Conservation (phyloP, 1,140 invertebrate genomes). For the Sitodiplosis mosellana region DNA sequence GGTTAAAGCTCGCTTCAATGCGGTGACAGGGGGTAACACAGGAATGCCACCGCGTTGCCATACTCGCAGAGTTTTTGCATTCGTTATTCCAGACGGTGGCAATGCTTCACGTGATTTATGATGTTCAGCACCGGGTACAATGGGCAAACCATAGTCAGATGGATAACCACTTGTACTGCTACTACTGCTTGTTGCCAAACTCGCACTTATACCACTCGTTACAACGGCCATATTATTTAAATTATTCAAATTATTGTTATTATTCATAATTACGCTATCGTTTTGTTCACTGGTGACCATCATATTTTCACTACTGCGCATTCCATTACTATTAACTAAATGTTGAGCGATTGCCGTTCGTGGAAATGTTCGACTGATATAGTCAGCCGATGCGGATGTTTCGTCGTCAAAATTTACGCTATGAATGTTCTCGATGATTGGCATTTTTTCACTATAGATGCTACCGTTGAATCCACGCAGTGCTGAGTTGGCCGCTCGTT, state of each 20-base stretch:
- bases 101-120: constrained; percentile 15
- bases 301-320: background rate
- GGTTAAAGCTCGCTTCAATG: constrained; percentile 53
- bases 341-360: constrained; percentile 17
- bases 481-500: constrained; percentile 29
- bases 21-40: constrained; percentile 59
- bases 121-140: constrained; percentile 29
- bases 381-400: constrained; percentile 11
- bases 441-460: constrained; percentile 49
- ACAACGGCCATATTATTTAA: constrained; percentile 4
- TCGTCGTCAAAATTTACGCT: constrained; percentile 2
- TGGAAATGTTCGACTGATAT: constrained; percentile 33
- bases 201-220: constrained; percentile 5
- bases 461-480: constrained; percentile 23
- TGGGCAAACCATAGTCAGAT: constrained; percentile 57
- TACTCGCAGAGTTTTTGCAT: constrained; percentile 59
- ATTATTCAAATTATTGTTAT: background rate
- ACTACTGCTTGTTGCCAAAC: background rate
- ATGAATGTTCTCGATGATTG: constrained; percentile 41
- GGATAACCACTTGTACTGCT: constrained; percentile 36
- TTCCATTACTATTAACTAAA: background rate
- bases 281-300: background rate
- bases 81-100: constrained; percentile 24
- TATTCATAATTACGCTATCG: background rate
- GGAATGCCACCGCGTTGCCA: constrained; percentile 68